A percentile compares a stretch with the other conserved stretches of the same genome.
phyloP scores from a whole-genome alignment of 2,888 invertebrate genomes.

The Idaea aversata region DNA sequence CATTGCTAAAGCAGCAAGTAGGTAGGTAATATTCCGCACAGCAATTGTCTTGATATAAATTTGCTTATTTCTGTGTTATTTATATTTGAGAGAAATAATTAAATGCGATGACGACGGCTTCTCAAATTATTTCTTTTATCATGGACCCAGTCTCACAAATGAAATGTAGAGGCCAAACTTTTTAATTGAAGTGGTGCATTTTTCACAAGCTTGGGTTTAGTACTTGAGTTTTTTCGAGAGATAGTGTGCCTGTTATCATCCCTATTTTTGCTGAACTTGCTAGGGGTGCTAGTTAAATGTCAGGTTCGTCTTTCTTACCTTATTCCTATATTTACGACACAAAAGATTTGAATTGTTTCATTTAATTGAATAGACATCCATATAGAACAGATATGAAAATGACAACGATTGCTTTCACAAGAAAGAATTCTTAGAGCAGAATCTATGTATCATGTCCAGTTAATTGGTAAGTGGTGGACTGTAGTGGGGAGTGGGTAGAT shows the following conservation, averaged over 20 bases:
- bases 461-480: conserved; percentile 70
- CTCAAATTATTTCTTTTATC: background rate
- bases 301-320: too few species aligned
- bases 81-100: background rate
- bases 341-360: background rate
- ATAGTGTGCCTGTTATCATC: too few species aligned
- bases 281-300: too few species aligned
- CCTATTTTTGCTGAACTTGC: too few species aligned
- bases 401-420: conserved; percentile 36
- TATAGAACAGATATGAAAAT: background rate
- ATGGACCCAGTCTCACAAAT: too few species aligned
- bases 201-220: too few species aligned
- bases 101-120: background rate
- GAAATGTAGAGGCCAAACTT: too few species aligned
- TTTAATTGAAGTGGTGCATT: too few species aligned
- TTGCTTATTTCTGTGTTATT: background rate
- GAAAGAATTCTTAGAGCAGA: conserved; percentile 58
- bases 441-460: conserved; percentile 64
- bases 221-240: too few species aligned
- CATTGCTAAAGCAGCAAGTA: background rate
- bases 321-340: background rate
- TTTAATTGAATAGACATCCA: background rate
- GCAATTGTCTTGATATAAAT: background rate
- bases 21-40: background rate
- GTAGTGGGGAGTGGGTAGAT: conserved; percentile 71